Evolutionary conservation across 2,888 invertebrate genomes (phyloP), one percentile per base, ranked within the genome.

Genomic region (Rhogogaster chlorosoma): DNA sequence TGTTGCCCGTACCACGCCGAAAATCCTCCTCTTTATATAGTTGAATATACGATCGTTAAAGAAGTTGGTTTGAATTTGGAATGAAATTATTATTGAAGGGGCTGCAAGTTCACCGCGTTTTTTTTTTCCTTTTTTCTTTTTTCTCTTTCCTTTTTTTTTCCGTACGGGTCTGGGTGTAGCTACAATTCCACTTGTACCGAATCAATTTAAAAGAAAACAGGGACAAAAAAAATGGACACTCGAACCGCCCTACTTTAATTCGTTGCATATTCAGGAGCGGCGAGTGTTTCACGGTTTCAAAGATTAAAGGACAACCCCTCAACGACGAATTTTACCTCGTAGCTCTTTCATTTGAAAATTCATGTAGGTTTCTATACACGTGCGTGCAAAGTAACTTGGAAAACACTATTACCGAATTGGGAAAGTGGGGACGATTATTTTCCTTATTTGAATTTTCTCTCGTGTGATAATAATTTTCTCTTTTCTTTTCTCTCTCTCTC

Each of bases 191-290:
- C 42, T 75, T 18, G 10, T 77, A 26, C 49, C 49, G 32, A 77
- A 77, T 53, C 53, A 77, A 77, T 77, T 77, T 53, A 29, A 73
- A 73, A 73, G 42, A 22, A 38, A 22, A 29, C 42, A n/a, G 22
- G n/a, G 12, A 73, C 9, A 26, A 73, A 73, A 22, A 22, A 73
- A 38, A 73, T 73, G n/a, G 42, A 73, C 73, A 73, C 73, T 73
- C 73, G 38, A 38, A 38, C 71, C 36, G n/a, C 49, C 77, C 49
- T 45, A 32, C 77, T 77, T 49, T n/a, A 53, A 80, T 61, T 80
- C 80, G 80, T 80, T 80, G 61, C 80, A 80, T 80, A 80, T 80
- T 80, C 80, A 80, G 53, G 77, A 77, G 49, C 29, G n/a, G 77
- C 77, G 77, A 77, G 77, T 53, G 77, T 77, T 53, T 77, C 73